Conservation (phyloP, 2,888 invertebrate genomes). For the Diabrotica balteata region DNA sequence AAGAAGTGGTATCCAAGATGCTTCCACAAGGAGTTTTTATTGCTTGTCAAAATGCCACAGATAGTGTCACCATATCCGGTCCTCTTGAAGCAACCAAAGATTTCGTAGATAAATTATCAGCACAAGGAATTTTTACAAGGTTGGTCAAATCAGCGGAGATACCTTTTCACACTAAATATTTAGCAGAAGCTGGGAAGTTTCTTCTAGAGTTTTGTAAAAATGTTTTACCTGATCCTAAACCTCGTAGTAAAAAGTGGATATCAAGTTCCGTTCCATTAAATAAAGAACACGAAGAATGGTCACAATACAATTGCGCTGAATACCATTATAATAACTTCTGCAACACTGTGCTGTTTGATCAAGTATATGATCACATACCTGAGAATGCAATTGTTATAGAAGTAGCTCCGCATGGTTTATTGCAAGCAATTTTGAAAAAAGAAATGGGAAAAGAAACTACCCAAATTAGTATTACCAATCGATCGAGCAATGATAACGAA, state of each 20-base stretch:
- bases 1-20: slow-evolving; percentile 58
- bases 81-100: slow-evolving; percentile 72
- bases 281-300: slow-evolving; percentile 73
- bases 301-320: slow-evolving; percentile 74
- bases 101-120: slow-evolving; percentile 72
- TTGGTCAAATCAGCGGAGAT: slow-evolving; percentile 81
- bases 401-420: slow-evolving; percentile 83
- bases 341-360: slow-evolving; percentile 74
- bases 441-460: slow-evolving; percentile 70
- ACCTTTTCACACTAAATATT: slow-evolving; percentile 84
- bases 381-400: slow-evolving; percentile 82
- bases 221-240: slow-evolving; percentile 71
- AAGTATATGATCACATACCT: slow-evolving; percentile 79
- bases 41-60: slow-evolving; percentile 86
- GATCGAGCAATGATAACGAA: slow-evolving; percentile 69
- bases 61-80: slow-evolving; percentile 91
- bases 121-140: slow-evolving; percentile 76
- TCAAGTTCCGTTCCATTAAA: slow-evolving; percentile 72
- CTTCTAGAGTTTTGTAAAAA: slow-evolving; percentile 70
- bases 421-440: slow-evolving; percentile 81
- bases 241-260: slow-evolving; percentile 80
- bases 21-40: slow-evolving; percentile 81
- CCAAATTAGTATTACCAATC: slow-evolving; percentile 75
- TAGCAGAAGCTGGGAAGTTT: slow-evolving; percentile 67
- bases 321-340: slow-evolving; percentile 88